Evolutionary conservation across 2,113 vertebrate species (phyloP).

Genomic region (Nothobranchius furzeri): DNA sequence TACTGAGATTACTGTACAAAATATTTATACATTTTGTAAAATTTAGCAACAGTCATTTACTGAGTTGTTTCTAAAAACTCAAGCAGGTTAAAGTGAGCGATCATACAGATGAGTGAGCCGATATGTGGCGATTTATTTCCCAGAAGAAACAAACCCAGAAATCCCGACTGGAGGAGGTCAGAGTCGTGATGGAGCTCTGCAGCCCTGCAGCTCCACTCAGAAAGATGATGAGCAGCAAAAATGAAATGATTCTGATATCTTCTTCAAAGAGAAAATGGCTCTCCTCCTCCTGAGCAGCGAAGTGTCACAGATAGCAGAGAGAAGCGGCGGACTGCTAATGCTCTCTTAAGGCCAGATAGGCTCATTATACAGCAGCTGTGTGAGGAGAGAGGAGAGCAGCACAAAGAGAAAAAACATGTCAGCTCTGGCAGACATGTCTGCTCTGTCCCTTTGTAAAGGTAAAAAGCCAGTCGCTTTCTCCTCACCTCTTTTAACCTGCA

Average conservation of each 20-base stretch:
- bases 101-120: not conserved
- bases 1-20: no score
- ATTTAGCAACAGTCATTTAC: no score
- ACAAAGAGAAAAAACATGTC: slow-evolving; percentile 37
- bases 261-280: slow-evolving; percentile 56
- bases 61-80: not conserved
- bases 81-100: not conserved
- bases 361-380: slow-evolving; percentile 50
- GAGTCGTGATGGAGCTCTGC: slow-evolving; percentile 22
- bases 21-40: no score
- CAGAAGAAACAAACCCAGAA: no score
- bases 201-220: slow-evolving; percentile 23
- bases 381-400: not conserved
- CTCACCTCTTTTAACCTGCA: slow-evolving; percentile 48
- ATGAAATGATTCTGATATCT: slow-evolving; percentile 54
- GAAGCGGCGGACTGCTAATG: slow-evolving; percentile 38
- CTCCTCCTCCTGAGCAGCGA: slow-evolving; percentile 33
- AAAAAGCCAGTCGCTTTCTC: slow-evolving; percentile 32
- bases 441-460: slow-evolving; percentile 53
- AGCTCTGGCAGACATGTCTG: slow-evolving; percentile 41
- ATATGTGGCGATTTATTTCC: no score
- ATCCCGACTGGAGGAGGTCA: not conserved
- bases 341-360: slow-evolving; percentile 45
- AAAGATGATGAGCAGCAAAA: slow-evolving; percentile 48
- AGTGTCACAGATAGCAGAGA: slow-evolving; percentile 51